Evolutionary conservation across 1,140 invertebrate genomes (phyloP), one percentile per base, ranked within the genome.

Genomic region (Helicoverpa zea): DNA sequence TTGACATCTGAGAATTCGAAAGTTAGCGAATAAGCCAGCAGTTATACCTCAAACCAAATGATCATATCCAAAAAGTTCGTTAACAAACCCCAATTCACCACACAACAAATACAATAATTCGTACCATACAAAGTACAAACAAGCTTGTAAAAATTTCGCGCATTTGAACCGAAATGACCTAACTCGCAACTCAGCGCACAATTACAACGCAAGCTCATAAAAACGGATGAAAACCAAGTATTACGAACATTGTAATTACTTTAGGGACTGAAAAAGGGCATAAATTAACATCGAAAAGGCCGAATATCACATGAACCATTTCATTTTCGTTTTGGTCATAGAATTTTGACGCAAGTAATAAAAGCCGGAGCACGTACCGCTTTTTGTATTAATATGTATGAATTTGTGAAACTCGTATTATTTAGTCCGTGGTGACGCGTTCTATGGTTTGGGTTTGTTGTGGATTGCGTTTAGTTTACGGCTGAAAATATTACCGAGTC

Each of bases 331-430:
- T 89, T 84, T 86, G 84, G 83, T 70, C 81, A 85, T 56, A 58
- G 77, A 84, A 83, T 82, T 86, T 88, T 90, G 88, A 90, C 83
- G 80, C 73, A 54, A 16, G 73, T 75, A 83, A 88, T 88, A 88
- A 86, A 88, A 87, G 87, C 61, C 54, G 82, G 52, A 64, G 80
- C 86, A 87, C 85, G 88, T 86, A 81, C 80, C 58, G 47, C 54
- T 64, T 35, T 84, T 75, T 82, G 70, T 84, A 85, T 89, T 89
- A 89, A 87, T 89, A 88, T 89, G 85, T 88, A 87, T 89, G 87
- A 85, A 85, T 82, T 89, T 87, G 80, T 81, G 81, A 83, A 52
- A 23, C 18, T 70, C 66, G 29, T 70, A 52, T 52, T 49, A 68
- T 76, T 76, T 61, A 49, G 63, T 66, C 63, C 18, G 29, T 66